Evolutionary conservation across 2,888 invertebrate species (phyloP).

Genomic region (Eulithis testata): DNA sequence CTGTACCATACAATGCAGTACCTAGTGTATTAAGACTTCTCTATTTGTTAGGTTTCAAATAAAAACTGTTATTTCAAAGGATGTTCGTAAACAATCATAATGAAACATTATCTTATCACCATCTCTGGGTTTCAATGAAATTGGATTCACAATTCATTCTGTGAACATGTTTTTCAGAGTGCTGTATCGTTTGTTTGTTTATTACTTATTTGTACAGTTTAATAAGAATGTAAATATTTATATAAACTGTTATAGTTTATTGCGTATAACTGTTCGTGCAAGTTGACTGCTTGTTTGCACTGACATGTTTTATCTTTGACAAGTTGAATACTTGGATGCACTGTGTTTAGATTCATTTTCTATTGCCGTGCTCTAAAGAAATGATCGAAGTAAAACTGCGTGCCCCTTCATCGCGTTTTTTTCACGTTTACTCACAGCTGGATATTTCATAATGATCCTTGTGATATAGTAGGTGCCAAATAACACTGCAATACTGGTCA

Average conservation of each 20-base stretch:
- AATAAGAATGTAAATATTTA: conserved; percentile 36
- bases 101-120: conserved; percentile 50
- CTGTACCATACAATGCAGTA: no score
- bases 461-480: no score
- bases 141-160: conserved; percentile 48
- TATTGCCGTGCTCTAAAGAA: no score
- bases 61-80: neutral
- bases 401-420: no score
- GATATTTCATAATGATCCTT: no score
- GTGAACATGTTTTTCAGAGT: conserved; percentile 47
- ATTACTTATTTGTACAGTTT: conserved; percentile 35
- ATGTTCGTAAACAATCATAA: conserved; percentile 26
- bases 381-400: no score
- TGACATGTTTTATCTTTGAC: conserved; percentile 14
- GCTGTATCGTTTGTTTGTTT: conserved; percentile 39
- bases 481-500: no score
- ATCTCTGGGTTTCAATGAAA: conserved; percentile 47
- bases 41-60: no score
- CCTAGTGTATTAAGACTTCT: no score
- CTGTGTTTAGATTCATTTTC: no score
- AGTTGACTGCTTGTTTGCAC: conserved; percentile 35
- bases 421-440: no score
- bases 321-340: neutral
- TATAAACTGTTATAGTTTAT: conserved; percentile 31
- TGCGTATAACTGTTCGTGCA: conserved; percentile 33